These are phyloP conservation scores for Mesocricetus auratus DNA, from an alignment of 2,113 vertebrate species.

Conservation along the genomic window DNA sequence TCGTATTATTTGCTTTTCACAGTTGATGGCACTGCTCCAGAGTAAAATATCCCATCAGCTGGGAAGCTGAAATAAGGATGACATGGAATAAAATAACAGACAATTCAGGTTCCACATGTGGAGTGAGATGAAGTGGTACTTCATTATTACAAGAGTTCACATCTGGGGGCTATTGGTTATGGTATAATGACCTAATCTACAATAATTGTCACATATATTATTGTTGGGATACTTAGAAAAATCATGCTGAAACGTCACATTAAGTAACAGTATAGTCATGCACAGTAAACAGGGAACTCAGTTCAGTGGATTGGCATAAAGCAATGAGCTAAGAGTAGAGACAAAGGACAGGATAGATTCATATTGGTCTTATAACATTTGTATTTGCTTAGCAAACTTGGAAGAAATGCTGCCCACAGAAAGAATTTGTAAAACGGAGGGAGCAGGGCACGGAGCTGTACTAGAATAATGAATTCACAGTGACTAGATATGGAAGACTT, in stretches of 20 bases:
- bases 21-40: neutral
- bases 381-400: neutral
- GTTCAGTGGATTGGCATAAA: neutral
- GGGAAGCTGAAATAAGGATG: slow-evolving; percentile 8
- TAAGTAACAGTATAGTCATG: neutral
- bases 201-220: neutral
- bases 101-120: neutral
- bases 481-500: neutral
- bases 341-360: neutral
- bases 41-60: neutral
- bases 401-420: neutral
- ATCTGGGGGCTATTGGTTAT: neutral
- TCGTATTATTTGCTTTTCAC: neutral
- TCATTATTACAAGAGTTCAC: neutral
- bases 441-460: neutral
- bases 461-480: neutral
- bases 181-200: neutral
- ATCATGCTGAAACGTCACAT: neutral
- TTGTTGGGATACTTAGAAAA: neutral
- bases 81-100: neutral
- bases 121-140: neutral
- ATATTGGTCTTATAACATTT: neutral
- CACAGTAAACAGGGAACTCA: neutral
- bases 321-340: neutral
- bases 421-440: neutral